Conservation (phyloP, 2,113 vertebrate species). For the Monopterus albus region DNA sequence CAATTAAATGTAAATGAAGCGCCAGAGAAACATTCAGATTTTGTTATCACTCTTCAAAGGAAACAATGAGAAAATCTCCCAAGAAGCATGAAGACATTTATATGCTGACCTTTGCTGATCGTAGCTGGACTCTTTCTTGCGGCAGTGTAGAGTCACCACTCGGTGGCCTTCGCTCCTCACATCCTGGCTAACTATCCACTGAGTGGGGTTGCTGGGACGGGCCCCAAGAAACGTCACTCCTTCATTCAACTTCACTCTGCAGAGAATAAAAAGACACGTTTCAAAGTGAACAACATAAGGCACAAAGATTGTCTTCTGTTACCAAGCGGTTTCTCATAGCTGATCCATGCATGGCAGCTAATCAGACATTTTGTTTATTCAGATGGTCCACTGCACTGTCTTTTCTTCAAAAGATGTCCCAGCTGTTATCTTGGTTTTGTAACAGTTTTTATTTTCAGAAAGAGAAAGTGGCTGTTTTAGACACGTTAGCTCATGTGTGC, state of each 20-base stretch:
- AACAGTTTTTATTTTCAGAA: slow-evolving; percentile 14
- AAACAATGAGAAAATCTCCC: background rate
- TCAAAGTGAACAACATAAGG: background rate
- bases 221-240: slow-evolving; percentile 87
- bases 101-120: slow-evolving; percentile 82
- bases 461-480: slow-evolving; percentile 22
- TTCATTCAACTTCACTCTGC: slow-evolving; percentile 92
- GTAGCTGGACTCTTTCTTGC: slow-evolving; percentile 81
- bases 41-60: too few species aligned
- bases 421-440: slow-evolving; percentile 45
- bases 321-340: slow-evolving; percentile 8
- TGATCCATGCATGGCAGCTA: slow-evolving; percentile 41
- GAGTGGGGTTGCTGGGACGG: slow-evolving; percentile 86
- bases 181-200: slow-evolving; percentile 90
- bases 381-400: slow-evolving; percentile 42
- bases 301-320: slow-evolving; percentile 1
- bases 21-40: too few species aligned
- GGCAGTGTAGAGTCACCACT: slow-evolving; percentile 89
- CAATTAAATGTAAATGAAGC: too few species aligned
- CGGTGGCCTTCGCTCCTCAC: slow-evolving; percentile 81
- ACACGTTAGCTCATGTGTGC: slow-evolving; percentile 9
- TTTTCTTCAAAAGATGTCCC: slow-evolving; percentile 46
- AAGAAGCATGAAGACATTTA: background rate
- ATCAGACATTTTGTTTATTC: too few species aligned
- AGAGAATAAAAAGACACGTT: slow-evolving; percentile 20